Base-by-base conservation (phyloP, 92 coral and sea anemone species). In the Bergia puertoricense region DNA sequence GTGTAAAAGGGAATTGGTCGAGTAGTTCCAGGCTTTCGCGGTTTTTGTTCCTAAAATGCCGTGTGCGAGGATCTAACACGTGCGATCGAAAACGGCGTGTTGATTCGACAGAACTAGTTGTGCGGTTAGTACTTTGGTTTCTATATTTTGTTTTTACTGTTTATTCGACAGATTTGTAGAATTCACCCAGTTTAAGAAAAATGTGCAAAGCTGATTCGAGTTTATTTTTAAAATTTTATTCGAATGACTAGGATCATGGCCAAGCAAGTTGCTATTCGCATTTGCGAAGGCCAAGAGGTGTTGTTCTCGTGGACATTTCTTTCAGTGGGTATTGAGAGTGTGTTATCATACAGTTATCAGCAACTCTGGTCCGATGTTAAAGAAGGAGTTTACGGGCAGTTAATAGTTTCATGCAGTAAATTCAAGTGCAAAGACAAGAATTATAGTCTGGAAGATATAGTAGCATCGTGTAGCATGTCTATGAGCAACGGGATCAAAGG, bases 181-280 rank as follows among this genome's bases (percentile, higher is more conserved):
- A 13, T 67, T 67, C 74, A 67, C 74, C 74, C 22, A 67, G 74
- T 67, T 67, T 67, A 20, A 18, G 38, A 67, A 22, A 67, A 22
- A 67, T 67, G 74, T 67, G 74, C 38, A 67, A 67, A 67, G 74
- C 38, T 67, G 74, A 67, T 67, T 67, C 37, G 38, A 67, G 74
- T 67, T 67, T 67, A 22, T 22, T 67, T 67, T 67, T 67, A 67
- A 67, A 20, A 67, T 67, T 20, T 20, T 67, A 9, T 67, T 8
- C 2, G 74, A 67, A 22, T 22, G 74, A 67, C 37, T 67, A 30
- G 1, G 74, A 67, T 67, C 74, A 67, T 0, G 74, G 74, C 74
- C 74, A 4, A 67, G 11, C 74, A 67, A 67, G 6, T 51, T 51
- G 16, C 57, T 9, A 9, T 51, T 48, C 7, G 54, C 54, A 69